These are phyloP conservation scores for Temnothorax rugatulus DNA, from an alignment of 2,888 invertebrate genomes.

Conservation along the genomic window DNA sequence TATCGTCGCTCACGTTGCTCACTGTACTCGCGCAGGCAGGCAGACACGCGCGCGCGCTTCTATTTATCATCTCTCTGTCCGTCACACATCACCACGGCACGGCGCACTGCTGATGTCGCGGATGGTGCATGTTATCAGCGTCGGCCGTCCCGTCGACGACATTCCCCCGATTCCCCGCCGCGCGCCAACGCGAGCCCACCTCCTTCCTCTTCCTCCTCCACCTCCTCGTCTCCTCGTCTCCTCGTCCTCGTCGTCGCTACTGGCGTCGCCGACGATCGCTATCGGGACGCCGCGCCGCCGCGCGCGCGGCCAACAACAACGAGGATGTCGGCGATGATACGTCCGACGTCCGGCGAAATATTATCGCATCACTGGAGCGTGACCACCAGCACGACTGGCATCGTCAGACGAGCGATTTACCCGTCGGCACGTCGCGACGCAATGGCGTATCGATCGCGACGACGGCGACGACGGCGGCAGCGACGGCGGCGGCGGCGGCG, in stretches of 20 bases:
- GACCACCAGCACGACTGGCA: conserved; percentile 65
- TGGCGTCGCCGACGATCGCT: conserved; percentile 61
- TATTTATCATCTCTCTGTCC: conserved; percentile 73
- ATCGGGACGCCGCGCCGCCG: conserved; percentile 32
- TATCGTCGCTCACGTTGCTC: conserved; percentile 40
- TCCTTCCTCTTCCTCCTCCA: conserved; percentile 35
- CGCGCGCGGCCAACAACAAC: conserved; percentile 37
- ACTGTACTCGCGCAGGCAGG: neutral
- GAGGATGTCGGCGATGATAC: conserved; percentile 56
- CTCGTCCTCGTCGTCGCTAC: conserved; percentile 48
- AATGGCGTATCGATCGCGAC: conserved; percentile 84
- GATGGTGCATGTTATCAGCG: conserved; percentile 51
- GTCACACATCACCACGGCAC: conserved; percentile 56
- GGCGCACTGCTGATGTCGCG: conserved; percentile 46
- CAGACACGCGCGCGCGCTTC: conserved; percentile 10
- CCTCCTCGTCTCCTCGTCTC: conserved; percentile 37
- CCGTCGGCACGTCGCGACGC: conserved; percentile 80
- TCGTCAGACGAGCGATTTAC: conserved; percentile 77
- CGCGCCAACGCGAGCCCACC: conserved; percentile 18
- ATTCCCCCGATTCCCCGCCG: conserved; percentile 49
- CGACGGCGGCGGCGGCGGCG: conserved; percentile 56
- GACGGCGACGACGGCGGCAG: conserved; percentile 59
- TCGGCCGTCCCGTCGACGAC: conserved; percentile 61
- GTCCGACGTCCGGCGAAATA: conserved; percentile 58
- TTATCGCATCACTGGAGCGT: conserved; percentile 58